Base-by-base conservation (phyloP, 2,113 vertebrate genomes). In the Brachionichthys hirsutus region DNA sequence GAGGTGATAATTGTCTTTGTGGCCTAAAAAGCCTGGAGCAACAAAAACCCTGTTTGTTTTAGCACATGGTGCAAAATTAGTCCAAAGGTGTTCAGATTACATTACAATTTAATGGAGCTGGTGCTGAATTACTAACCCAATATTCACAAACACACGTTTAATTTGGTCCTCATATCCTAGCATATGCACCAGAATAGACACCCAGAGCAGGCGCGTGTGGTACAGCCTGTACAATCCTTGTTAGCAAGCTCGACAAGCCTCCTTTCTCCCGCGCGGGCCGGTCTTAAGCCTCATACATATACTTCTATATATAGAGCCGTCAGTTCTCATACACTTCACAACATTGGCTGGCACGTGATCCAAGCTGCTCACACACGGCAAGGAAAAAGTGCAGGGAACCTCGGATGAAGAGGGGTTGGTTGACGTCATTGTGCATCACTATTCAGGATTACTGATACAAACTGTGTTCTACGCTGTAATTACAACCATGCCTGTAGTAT, bases 261-360 rank as follows among this genome's bases (percentile, higher is more conserved):
- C 40, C 30, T 1, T 53, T 64, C 47, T 59, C 18, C 65, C 60
- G 44, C 41, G 16, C 52, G 22, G 45, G 41, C 47, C 66, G 40
- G 47, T 65, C 67, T 17, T 67, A 60, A 84, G 73, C 70, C 67
- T 46, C 64, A 74, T 79, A 61, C 81, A 84, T 75, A 84, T 82
- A n/a, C 42, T 49, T 83, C 81, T 87, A 88, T 87, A 85, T 85
- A 84, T 88, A 88, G 85, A 71, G 44, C 81, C 51, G 76, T 88
- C 83, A 79, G n/a, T 73, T 87, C 79, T 65, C 61, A 79, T 85
- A 66, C 61, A 19, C 75, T 51, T 82, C 77, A 74, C 75, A 70
- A 40, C 77, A 72, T 53, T 72, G 60, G 47, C 70, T 71, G 75
- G 52, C 82, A 85, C 78, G 84, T 88, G 84, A 42, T 35, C 60